Evolutionary conservation across 30 jellyfish, hydroid and myxozoan species (phyloP).

Genomic region (Sanderia malayensis): DNA sequence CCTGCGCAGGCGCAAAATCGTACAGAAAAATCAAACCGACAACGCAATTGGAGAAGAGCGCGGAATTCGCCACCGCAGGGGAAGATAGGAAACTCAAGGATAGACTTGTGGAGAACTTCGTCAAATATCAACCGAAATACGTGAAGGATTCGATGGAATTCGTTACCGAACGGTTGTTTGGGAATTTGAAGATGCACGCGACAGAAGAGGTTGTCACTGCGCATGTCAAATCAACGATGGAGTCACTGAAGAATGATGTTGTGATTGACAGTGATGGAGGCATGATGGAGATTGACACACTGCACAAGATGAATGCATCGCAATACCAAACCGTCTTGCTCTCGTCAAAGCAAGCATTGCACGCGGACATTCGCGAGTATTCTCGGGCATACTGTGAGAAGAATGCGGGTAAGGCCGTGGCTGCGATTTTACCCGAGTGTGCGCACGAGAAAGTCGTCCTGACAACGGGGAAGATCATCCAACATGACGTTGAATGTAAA

Average conservation of each 20-base stretch:
- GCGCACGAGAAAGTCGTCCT: constrained; percentile 20
- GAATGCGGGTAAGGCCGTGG: constrained; percentile 12
- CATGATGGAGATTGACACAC: constrained; percentile 20
- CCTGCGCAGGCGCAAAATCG: constrained; percentile 30
- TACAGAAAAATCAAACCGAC: constrained; percentile 47
- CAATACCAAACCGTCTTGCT: constrained; percentile 1
- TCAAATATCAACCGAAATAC: constrained; percentile 51
- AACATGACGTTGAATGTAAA: constrained; percentile 26
- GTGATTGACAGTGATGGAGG: constrained; percentile 6
- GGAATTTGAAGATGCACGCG: constrained; percentile 18
- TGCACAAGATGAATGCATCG: constrained; percentile 21
- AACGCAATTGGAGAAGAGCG: constrained; percentile 34
- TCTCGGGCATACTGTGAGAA: constrained; percentile 16
- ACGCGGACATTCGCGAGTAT: neutral
- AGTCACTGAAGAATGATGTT: neutral
- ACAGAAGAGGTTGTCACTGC: neutral
- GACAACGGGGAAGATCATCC: constrained; percentile 26
- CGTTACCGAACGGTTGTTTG: constrained; percentile 28
- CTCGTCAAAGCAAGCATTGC: constrained; percentile 5
- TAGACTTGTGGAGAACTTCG: constrained; percentile 34
- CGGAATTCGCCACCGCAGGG: constrained; percentile 12
- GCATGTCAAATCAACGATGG: constrained; percentile 2
- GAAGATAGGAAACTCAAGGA: constrained; percentile 25
- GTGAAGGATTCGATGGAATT: constrained; percentile 48
- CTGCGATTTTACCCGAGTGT: constrained; percentile 23